Base-by-base conservation (phyloP, 2,888 invertebrate genomes). In the Crocallis elinguaria region DNA sequence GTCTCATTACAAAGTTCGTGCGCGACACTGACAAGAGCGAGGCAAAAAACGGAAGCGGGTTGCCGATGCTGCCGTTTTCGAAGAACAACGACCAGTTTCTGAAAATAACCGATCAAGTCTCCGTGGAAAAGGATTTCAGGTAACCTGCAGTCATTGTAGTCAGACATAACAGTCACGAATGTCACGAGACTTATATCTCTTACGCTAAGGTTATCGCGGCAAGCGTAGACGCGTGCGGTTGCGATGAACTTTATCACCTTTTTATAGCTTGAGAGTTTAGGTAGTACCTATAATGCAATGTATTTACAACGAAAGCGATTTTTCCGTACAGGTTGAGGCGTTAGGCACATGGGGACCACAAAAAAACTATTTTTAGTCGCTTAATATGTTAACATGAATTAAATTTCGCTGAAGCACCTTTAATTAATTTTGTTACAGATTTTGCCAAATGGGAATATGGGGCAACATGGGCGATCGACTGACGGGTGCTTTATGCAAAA, bases 391-490 rank as follows among this genome's bases (percentile, higher is more conserved):
- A n/a, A n/a, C n/a, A n/a, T n/a, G n/a, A n/a, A n/a, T n/a, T n/a
- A n/a, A n/a, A n/a, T n/a, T n/a, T n/a, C n/a, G n/a, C n/a, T n/a
- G 7, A 23, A 23, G 3, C 7, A 23, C 29, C 19, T 4, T 1
- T 30, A 19, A 11, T 35, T 23, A 1, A 13, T 37, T n/a, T 43
- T 32, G 43, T 84, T 80, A 14, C 70, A 93, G 93, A 66, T 94
- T 92, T 69, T 95, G 95, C 68, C 93, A 95, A 79, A 94, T 95
- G 91, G 95, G 93, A 4, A 73, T 95, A 5, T 95, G 95, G 95
- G 93, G 93, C 2, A 94, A 94, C 54, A 86, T 94, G 49, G 88
- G 84, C 0, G 92, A 94, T 48, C 80, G 94, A 57, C 72, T 95
- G 13, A 87, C 92, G 49, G 93, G 92, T 17, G 72, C 88, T 0